These are phyloP conservation scores for Pseudomyrmex dendroicus DNA, from an alignment of 1,140 invertebrate genomes.

Conservation along the genomic window DNA sequence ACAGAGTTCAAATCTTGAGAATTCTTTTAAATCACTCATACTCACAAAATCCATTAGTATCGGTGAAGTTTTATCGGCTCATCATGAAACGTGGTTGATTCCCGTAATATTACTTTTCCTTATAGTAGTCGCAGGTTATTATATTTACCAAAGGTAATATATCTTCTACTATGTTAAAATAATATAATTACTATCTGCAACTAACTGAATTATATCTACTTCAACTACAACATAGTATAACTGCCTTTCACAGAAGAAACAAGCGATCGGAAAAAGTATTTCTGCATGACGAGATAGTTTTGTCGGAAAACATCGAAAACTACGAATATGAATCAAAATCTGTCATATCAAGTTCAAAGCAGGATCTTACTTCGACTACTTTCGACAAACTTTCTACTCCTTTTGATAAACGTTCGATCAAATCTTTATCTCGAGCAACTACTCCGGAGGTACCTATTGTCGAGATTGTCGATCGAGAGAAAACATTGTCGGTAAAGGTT, in stretches of 20 bases:
- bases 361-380: not conserved
- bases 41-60: no score
- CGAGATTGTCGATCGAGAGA: not conserved
- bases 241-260: slow-evolving; percentile 18
- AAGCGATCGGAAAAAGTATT: not conserved
- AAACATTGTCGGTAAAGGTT: slow-evolving; percentile 58
- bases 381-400: slow-evolving; percentile 4
- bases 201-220: not conserved
- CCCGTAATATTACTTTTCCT: no score
- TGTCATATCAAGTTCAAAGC: not conserved
- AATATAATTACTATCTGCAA: not conserved
- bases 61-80: no score
- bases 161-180: not conserved
- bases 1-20: no score
- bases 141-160: slow-evolving; percentile 55
- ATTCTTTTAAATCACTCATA: no score
- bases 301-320: slow-evolving; percentile 23
- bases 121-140: not conserved
- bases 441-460: not conserved
- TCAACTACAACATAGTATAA: not conserved
- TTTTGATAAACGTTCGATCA: not conserved
- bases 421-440: not conserved
- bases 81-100: no score
- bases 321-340: not conserved
- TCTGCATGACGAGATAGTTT: slow-evolving; percentile 44